phyloP scores from a whole-genome alignment of 2,888 invertebrate species.

The Chesias legatella region DNA sequence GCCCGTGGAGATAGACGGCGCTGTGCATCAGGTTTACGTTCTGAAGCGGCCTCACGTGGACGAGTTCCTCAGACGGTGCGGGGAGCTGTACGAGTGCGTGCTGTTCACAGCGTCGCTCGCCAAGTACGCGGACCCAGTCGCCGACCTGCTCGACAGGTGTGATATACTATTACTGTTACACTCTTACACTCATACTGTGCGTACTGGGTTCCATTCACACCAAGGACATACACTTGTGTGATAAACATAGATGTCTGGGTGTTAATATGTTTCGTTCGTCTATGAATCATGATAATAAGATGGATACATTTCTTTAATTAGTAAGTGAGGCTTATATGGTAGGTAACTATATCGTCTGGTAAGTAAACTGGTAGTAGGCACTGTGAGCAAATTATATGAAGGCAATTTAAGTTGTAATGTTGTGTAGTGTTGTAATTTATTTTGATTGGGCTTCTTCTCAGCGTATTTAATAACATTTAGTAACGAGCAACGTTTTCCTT shows the following conservation, averaged over 20 bases:
- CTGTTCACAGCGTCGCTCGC: conserved; percentile 99
- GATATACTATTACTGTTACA: too few species aligned
- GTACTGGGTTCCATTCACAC: too few species aligned
- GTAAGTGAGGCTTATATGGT: too few species aligned
- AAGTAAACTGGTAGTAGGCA: too few species aligned
- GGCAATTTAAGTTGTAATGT: neutral
- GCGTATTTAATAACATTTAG: conserved; percentile 7
- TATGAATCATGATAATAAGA: too few species aligned
- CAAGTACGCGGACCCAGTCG: conserved; percentile 99
- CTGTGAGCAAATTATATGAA: too few species aligned
- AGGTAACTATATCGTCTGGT: too few species aligned
- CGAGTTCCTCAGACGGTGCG: conserved; percentile 98
- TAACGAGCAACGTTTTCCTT: conserved; percentile 20
- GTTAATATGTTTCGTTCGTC: too few species aligned
- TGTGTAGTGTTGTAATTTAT: conserved; percentile 5
- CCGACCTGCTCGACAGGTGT: conserved; percentile 86
- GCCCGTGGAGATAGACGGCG: conserved; percentile 99
- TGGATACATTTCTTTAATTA: too few species aligned
- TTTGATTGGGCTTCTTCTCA: conserved; percentile 4
- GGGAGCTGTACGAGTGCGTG: conserved; percentile 99
- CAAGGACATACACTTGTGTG: too few species aligned
- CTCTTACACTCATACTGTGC: too few species aligned
- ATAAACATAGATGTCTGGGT: too few species aligned
- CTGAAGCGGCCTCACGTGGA: conserved; percentile 99
- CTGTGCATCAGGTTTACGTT: conserved; percentile 99